Base-by-base conservation (phyloP, 2,888 invertebrate species). In the Sylvicola fuscatus region DNA sequence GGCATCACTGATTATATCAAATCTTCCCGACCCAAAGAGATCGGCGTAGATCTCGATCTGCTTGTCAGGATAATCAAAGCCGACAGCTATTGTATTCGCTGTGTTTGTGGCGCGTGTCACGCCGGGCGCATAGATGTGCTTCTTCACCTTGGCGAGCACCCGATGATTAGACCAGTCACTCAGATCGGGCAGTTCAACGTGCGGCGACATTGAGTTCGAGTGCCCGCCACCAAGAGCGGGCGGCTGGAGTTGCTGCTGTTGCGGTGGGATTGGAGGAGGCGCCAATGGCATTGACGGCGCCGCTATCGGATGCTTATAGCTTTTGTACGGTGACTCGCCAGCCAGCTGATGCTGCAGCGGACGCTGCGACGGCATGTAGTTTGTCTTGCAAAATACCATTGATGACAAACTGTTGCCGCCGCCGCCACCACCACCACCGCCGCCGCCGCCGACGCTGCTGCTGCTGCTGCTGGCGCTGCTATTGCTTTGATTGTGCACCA, bases 161-260 rank as follows among this genome's bases (percentile, higher is more conserved):
- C 92, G 67, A 54, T 90, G 89, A 51, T 86, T 83, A 46, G 77
- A 74, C 93, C 93, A 95, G 60, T 93, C 92, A 49, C 76, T 78
- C 46, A 93, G 67, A 62, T 93, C 87, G 43, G 93, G 70, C 47
- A 29, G 11, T 10, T 29, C 12, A 6, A 29, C 29, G 11, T 29
- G 12, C 14, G 14, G n/a, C n/a, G 29, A 13, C 29, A 29, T 13
- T 10, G n/a, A 29, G n/a, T 13, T 29, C 29, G 12, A 29, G 6
- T 29, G 29, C 6, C 29, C 29, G 14, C n/a, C 4, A 29, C 29
- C 29, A 29, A 6, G 6, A 8, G 60, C 48, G 80, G 33, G 46
- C 38, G 29, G 43, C 29, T 38, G 37, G 43, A 41, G 46, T 40
- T 38, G 34, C 35, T 13, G 27, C 27, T n/a, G 48, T 34, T 59